Conservation (phyloP, 2,113 vertebrate species). For the Catharus bicknelli region DNA sequence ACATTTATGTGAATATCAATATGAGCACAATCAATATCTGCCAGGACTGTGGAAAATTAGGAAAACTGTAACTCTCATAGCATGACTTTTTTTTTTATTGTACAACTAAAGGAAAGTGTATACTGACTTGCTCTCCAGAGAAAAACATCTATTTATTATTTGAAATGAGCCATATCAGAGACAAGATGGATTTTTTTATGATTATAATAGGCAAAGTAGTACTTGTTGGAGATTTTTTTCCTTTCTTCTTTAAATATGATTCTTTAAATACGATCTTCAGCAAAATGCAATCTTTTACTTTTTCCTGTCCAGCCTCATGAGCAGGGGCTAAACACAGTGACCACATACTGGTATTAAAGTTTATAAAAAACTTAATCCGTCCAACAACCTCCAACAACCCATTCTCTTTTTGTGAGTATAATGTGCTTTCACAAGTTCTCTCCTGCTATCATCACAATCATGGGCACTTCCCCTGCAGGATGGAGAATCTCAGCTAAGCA, state of each 20-base stretch:
- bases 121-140: neutral
- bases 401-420: neutral
- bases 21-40: constrained; percentile 5
- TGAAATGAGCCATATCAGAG: constrained; percentile 27
- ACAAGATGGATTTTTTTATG: neutral
- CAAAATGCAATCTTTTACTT: neutral
- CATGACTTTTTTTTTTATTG: neutral
- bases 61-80: neutral
- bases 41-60: constrained; percentile 3
- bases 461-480: neutral
- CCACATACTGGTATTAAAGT: neutral
- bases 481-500: neutral
- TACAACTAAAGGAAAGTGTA: neutral
- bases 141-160: constrained; percentile 19
- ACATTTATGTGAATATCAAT: neutral
- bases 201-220: neutral
- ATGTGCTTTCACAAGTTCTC: neutral
- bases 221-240: neutral
- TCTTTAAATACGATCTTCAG: neutral
- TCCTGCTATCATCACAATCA: neutral
- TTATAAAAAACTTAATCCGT: neutral
- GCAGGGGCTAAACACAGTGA: neutral
- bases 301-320: neutral
- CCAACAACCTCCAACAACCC: neutral
- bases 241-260: neutral